Evolutionary conservation across 2,113 vertebrate species (phyloP), one percentile per base, ranked within the genome.

Genomic region (Chloroceryle aenea): DNA sequence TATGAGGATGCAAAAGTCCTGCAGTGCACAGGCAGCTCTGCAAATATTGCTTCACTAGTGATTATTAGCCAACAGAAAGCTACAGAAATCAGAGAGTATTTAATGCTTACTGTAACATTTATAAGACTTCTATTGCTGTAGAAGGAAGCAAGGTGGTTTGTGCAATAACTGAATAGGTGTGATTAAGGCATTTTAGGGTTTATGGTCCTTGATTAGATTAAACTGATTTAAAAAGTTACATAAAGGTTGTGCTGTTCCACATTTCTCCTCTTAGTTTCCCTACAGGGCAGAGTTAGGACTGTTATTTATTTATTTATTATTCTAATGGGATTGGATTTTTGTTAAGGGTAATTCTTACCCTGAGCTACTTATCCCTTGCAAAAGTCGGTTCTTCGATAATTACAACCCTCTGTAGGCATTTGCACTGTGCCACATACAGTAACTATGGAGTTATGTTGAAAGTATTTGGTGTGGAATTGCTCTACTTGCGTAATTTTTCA

Each of bases 181-280:
- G 48, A 90, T 78, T 84, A 92, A 95, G 34, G 64, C 50, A 74
- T 95, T 93, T 92, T 71, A 81, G n/a, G 25, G 40, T 73, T 97
- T 90, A 91, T 73, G 50, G 22, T 64, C 45, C n/a, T 87, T 2
- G 2, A 77, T 93, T 85, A 85, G 36, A 71, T 91, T 90, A 89
- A 90, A 81, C 55, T 78, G 47, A 11, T 67, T 71, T 85, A 89
- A 84, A 90, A 95, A 83, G 61, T 55, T 26, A 13, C 23, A 86
- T 61, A 80, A 85, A 90, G 19, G 27, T 83, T 80, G 23, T 40
- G 32, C 22, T 87, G 19, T 69, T 89, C 4, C 36, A 50, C 18
- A 47, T 77, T 76, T 89, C 25, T 85, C 55, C 67, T 87, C 62
- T 79, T 56, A 19, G 40, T 83, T 89, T 90, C 52, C 85, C 79